These are phyloP conservation scores for Villa cingulata DNA, from an alignment of 2,888 invertebrate species.

Conservation along the genomic window DNA sequence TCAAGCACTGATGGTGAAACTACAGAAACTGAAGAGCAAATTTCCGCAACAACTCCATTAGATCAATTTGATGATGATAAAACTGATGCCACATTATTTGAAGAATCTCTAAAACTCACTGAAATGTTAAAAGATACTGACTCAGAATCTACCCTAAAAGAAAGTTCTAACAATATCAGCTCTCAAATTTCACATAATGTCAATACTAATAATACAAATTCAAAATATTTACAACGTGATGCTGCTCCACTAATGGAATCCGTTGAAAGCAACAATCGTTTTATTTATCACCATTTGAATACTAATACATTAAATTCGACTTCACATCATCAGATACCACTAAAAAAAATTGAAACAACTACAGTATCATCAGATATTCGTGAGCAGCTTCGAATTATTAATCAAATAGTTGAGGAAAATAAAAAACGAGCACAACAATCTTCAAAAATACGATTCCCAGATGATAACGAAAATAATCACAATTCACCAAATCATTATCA, in stretches of 20 bases:
- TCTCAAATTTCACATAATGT: not conserved
- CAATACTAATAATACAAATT: too few relatives aligned
- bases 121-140: too few relatives aligned
- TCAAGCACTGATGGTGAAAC: not conserved
- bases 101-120: not conserved
- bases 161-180: not conserved
- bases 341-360: not conserved
- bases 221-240: not conserved
- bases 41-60: conserved; percentile 3
- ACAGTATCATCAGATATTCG: conserved; percentile 4
- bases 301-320: not conserved
- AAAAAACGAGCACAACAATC: conserved; percentile 4
- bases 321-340: not conserved
- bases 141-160: too few relatives aligned
- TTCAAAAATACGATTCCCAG: conserved; percentile 7
- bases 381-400: conserved; percentile 13
- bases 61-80: not conserved
- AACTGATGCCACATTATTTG: not conserved
- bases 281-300: conserved; percentile 14
- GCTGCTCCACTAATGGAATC: conserved; percentile 5
- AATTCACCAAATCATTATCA: not conserved
- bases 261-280: conserved; percentile 12
- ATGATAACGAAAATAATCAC: not conserved
- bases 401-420: conserved; percentile 14
- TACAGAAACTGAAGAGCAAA: conserved; percentile 8